Evolutionary conservation across 2,888 invertebrate genomes (phyloP), one percentile per base, ranked within the genome.

Genomic region (Seira musarum): DNA sequence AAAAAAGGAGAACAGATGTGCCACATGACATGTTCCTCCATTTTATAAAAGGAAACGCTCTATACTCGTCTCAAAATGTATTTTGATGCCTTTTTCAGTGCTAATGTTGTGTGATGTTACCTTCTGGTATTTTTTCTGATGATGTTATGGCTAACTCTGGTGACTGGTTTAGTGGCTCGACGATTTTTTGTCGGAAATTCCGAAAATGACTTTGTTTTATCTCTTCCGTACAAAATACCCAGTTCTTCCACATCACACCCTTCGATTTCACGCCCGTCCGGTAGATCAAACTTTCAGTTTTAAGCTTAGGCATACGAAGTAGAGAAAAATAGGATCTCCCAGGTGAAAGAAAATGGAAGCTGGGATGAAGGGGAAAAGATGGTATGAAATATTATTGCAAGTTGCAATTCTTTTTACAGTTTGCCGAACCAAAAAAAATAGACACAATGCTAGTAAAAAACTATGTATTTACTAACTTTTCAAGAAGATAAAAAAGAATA

Each of bases 351-450:
- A 75, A 75, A 60, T 67, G 68, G 22, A 21, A 30, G 30, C 30
- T 30, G 30, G 30, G 30, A 30, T 61, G 74, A 24, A 61, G 66
- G 25, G 61, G 25, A 61, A 67, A 61, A 35, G 46, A 57, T 61
- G n/a, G 74, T 8, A 53, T 68, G 75, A 75, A 75, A 75, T 75
- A 69, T 69, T 53, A 53, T n/a, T n/a, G n/a, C 53, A 53, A 53
- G 53, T 53, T 53, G 53, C 17, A 53, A 53, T 53, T 53, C 53
- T 53, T 53, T 53, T 53, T 53, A 53, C 53, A 53, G n/a, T 53
- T 53, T 53, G 53, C 53, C 53, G 53, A 53, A 53, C 17, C 53
- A 15, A 53, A 53, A 53, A n/a, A 35, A 19, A 40, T 66, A 35
- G 66, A 30, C 19, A 66, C 40, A 3, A 64, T 22, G 24, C 22